Conservation (phyloP, 2,797 vertebrate species). For the Eremophila alpestris region DNA sequence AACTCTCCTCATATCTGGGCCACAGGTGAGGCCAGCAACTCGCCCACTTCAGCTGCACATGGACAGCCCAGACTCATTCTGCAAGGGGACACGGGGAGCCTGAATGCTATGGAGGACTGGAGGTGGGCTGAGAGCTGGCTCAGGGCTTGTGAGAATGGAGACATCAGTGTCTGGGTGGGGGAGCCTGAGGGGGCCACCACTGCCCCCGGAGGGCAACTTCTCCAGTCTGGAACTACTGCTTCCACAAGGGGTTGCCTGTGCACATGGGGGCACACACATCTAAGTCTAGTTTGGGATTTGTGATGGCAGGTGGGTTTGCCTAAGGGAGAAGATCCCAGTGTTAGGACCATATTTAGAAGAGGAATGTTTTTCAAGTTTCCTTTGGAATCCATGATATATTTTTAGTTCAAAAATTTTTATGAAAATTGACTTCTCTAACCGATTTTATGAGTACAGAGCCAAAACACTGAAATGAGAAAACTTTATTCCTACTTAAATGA, state of each 20-base stretch:
- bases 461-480: not conserved
- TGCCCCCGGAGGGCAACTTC: not conserved
- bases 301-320: not conserved
- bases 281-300: not conserved
- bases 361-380: not conserved
- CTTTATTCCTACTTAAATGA: not conserved
- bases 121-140: not conserved
- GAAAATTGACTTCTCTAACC: not conserved
- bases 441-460: not conserved
- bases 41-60: not conserved
- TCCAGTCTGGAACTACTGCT: not conserved
- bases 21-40: not conserved
- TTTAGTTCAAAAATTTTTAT: not conserved
- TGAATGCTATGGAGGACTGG: not conserved
- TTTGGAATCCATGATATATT: not conserved
- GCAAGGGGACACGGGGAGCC: not conserved
- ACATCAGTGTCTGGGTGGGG: not conserved
- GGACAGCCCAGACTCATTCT: not conserved
- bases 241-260: not conserved
- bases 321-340: not conserved
- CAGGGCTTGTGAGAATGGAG: not conserved
- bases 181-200: not conserved
- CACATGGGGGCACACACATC: not conserved
- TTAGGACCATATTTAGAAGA: not conserved
- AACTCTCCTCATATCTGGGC: not conserved